Percentiles rank a stretch among this genome's conserved stretches.
Evolutionary conservation across 2,797 vertebrate species (phyloP).

Genomic region (Craterocephalus amniculus): DNA sequence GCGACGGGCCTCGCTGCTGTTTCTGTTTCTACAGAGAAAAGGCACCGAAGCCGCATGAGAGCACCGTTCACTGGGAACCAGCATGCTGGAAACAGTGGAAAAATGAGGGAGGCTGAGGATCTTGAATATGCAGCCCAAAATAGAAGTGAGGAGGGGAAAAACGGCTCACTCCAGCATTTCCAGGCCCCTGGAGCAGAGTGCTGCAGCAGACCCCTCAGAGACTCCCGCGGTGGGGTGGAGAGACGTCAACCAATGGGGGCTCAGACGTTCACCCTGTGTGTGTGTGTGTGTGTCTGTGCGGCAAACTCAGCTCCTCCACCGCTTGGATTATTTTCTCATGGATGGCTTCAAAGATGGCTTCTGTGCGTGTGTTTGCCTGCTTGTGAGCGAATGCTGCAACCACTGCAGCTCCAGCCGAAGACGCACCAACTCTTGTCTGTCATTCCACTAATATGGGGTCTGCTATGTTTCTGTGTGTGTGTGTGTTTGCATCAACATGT

Average conservation of each 20-base stretch:
- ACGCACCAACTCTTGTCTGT: conserved; percentile 51
- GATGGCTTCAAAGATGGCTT: conserved; percentile 73
- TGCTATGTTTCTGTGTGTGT: background rate
- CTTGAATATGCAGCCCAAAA: conserved; percentile 78
- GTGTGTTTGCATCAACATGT: background rate
- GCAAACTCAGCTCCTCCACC: conserved; percentile 75
- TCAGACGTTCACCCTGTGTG: conserved; percentile 65
- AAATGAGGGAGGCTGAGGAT: conserved; percentile 70
- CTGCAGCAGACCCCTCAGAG: conserved; percentile 84
- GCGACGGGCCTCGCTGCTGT: conserved; percentile 55
- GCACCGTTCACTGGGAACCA: conserved; percentile 69
- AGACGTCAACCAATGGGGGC: conserved; percentile 82
- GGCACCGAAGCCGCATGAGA: conserved; percentile 11
- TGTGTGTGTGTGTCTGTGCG: conserved; percentile 60
- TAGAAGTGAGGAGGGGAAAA: conserved; percentile 75
- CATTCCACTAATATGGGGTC: conserved; percentile 44
- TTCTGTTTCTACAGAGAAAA: conserved; percentile 54
- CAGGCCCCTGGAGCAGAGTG: conserved; percentile 80
- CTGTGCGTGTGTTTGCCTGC: conserved; percentile 38
- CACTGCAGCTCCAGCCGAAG: conserved; percentile 61
- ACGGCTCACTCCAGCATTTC: conserved; percentile 79
- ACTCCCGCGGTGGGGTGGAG: conserved; percentile 81
- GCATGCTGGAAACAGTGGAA: conserved; percentile 70
- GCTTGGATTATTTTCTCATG: conserved; percentile 71
- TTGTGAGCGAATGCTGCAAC: conserved; percentile 74